Evolutionary conservation across 2,797 vertebrate genomes (phyloP).

Genomic region (Syngnathus acus): DNA sequence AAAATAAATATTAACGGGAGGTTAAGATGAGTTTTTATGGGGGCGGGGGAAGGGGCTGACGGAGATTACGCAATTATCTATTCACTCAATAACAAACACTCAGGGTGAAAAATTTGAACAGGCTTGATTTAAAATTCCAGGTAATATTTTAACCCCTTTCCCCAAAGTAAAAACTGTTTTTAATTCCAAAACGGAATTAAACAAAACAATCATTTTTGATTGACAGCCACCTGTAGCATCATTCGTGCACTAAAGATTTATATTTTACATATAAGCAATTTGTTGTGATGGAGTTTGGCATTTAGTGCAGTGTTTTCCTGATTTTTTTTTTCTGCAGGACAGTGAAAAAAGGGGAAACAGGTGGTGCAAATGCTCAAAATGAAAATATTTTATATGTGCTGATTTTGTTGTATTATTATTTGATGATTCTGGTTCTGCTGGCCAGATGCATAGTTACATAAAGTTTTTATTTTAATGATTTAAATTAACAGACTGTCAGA

Average conservation of each 20-base stretch:
- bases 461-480: constrained; percentile 89
- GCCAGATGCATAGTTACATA: constrained; percentile 92
- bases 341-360: constrained; percentile 94
- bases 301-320: constrained; percentile 70
- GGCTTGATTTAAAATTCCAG: not conserved
- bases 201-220: constrained; percentile 9
- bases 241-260: constrained; percentile 33
- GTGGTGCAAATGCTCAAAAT: constrained; percentile 95
- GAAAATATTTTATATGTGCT: constrained; percentile 75
- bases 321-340: constrained; percentile 93
- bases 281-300: constrained; percentile 55
- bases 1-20: not conserved
- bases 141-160: not conserved
- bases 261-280: constrained; percentile 55
- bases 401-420: constrained; percentile 72
- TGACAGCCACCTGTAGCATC: constrained; percentile 48
- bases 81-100: not conserved
- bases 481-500: constrained; percentile 99
- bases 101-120: constrained; percentile 1
- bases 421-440: constrained; percentile 97
- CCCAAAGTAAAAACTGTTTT: not conserved
- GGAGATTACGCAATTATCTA: not conserved
- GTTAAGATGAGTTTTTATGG: not conserved
- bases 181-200: not conserved
- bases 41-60: not conserved